phyloP scores from a whole-genome alignment of 2,888 invertebrate genomes.

The Pachycephus smyrnensis region DNA sequence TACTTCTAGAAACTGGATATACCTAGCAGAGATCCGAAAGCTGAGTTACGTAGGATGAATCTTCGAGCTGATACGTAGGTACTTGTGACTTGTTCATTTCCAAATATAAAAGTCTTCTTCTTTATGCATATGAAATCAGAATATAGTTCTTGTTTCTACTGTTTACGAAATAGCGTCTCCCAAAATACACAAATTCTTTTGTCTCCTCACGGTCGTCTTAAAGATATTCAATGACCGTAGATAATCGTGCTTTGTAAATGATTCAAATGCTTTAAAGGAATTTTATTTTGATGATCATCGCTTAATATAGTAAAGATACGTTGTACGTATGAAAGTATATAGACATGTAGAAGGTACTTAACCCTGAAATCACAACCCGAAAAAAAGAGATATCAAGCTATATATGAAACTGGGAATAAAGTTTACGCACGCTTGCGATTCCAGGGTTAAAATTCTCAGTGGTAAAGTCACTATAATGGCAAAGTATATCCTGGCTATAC shows the following conservation, averaged over 20 bases:
- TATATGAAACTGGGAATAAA: background rate
- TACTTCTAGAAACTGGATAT: slow-evolving; percentile 19
- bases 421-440: background rate
- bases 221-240: background rate
- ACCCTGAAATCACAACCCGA: background rate
- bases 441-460: background rate
- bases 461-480: background rate
- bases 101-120: background rate
- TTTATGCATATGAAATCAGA: background rate
- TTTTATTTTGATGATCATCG: background rate
- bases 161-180: background rate
- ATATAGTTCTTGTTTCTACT: background rate
- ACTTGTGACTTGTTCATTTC: background rate
- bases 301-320: background rate
- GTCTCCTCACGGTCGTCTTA: background rate
- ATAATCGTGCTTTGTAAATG: background rate
- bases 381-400: background rate
- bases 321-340: background rate
- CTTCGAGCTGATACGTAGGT: background rate
- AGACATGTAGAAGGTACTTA: background rate
- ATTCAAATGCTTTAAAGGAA: background rate
- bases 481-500: background rate
- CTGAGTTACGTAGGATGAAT: background rate
- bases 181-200: background rate
- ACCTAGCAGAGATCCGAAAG: slow-evolving; percentile 5